phyloP scores from a whole-genome alignment of 1,140 invertebrate genomes.

The Drosophila insularis region DNA sequence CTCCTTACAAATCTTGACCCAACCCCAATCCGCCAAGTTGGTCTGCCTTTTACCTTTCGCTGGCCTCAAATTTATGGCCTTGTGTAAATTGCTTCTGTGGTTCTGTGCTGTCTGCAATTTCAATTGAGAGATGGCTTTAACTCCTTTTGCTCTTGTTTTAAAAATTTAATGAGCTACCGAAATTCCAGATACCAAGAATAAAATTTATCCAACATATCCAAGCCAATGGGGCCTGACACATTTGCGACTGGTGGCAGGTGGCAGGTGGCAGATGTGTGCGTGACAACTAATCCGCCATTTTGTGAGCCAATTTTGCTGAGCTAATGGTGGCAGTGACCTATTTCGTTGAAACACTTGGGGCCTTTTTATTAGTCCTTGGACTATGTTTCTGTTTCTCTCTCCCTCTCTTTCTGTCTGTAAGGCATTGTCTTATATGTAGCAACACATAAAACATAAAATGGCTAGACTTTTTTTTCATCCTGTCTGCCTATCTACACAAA shows the following conservation, averaged over 20 bases:
- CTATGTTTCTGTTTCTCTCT: slow-evolving; percentile 43
- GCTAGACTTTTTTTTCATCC: slow-evolving; percentile 4
- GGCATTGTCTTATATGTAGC: neutral
- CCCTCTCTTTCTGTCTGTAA: slow-evolving; percentile 22
- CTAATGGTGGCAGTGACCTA: slow-evolving; percentile 63
- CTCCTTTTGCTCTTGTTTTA: slow-evolving; percentile 35
- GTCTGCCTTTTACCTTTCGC: slow-evolving; percentile 7
- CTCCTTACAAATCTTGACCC: slow-evolving; percentile 50
- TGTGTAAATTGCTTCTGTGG: slow-evolving; percentile 70
- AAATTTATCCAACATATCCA: neutral
- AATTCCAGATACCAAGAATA: neutral
- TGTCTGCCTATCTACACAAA: neutral
- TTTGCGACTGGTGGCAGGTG: slow-evolving; percentile 17
- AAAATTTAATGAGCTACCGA: slow-evolving; percentile 55
- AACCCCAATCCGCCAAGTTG: neutral
- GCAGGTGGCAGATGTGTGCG: slow-evolving; percentile 14
- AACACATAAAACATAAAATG: slow-evolving; percentile 1
- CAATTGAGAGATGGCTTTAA: slow-evolving; percentile 51
- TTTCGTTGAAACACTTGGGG: slow-evolving; percentile 59
- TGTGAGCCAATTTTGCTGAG: slow-evolving; percentile 44
- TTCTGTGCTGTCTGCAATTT: slow-evolving; percentile 46
- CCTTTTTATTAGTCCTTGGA: slow-evolving; percentile 36
- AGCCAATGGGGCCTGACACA: neutral
- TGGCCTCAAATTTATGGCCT: slow-evolving; percentile 68
- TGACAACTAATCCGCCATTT: slow-evolving; percentile 8